A percentile compares a stretch with the other conserved stretches of the same genome.
Conservation (phyloP, 2,888 invertebrate genomes). For the Fragum whitleyi region DNA sequence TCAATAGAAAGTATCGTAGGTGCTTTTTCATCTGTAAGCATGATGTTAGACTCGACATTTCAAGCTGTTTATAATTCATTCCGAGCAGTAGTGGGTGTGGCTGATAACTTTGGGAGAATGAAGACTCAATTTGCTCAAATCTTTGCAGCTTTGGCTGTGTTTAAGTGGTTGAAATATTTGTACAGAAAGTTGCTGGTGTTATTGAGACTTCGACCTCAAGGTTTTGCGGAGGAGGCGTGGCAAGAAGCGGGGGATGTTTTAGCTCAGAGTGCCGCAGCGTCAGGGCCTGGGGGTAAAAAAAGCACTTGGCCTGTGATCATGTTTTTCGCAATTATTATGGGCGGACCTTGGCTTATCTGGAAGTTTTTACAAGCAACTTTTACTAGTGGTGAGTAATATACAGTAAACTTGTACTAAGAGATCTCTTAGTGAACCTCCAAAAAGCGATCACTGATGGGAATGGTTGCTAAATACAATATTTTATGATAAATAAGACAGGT, state of each 20-base stretch:
- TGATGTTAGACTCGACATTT: slow-evolving; percentile 98
- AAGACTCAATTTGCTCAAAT: slow-evolving; percentile 93
- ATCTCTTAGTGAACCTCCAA: too few relatives aligned
- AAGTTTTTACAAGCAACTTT: slow-evolving; percentile 88
- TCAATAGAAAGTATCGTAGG: slow-evolving; percentile 96
- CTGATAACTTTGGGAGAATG: slow-evolving; percentile 96
- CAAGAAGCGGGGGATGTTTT: slow-evolving; percentile 76
- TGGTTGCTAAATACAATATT: too few relatives aligned
- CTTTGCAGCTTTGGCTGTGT: slow-evolving; percentile 94
- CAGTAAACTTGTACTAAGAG: too few relatives aligned
- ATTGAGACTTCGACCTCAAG: slow-evolving; percentile 86
- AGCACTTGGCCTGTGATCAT: slow-evolving; percentile 95
- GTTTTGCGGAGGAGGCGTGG: slow-evolving; percentile 84
- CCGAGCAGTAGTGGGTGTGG: slow-evolving; percentile 96
- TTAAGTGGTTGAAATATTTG: slow-evolving; percentile 92
- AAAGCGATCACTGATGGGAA: too few relatives aligned
- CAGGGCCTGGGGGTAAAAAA: slow-evolving; percentile 85
- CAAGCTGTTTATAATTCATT: slow-evolving; percentile 98
- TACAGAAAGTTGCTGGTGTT: slow-evolving; percentile 90
- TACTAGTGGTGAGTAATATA: slow-evolving; percentile 21
- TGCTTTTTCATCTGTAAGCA: slow-evolving; percentile 96
- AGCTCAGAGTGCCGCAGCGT: slow-evolving; percentile 65
- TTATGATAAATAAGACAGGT: too few relatives aligned
- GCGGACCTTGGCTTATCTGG: slow-evolving; percentile 96
- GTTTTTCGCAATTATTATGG: slow-evolving; percentile 94